Conservation (phyloP, 1,140 invertebrate genomes). For the Dryas iulia region DNA sequence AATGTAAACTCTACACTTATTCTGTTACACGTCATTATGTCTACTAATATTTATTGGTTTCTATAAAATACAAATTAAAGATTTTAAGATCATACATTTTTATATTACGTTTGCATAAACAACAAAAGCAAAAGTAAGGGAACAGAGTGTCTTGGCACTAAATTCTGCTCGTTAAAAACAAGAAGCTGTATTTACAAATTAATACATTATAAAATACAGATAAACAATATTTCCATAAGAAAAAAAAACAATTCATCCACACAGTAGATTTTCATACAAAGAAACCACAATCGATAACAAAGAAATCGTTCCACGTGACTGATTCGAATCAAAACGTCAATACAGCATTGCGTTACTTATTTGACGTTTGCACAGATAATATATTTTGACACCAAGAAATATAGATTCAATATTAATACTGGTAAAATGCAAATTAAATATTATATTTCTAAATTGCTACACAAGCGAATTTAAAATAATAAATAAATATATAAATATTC, state of each 20-base stretch:
- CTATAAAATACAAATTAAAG: too few relatives aligned
- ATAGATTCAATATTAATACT: background rate
- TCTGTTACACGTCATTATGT: too few relatives aligned
- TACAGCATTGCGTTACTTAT: constrained; percentile 33
- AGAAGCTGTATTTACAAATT: too few relatives aligned
- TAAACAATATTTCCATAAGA: background rate
- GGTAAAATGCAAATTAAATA: too few relatives aligned
- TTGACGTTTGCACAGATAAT: background rate
- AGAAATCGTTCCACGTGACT: constrained; percentile 33
- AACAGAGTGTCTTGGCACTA: too few relatives aligned
- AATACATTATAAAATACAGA: background rate
- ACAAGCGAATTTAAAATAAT: background rate
- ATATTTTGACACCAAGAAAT: background rate
- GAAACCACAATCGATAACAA: constrained; percentile 26
- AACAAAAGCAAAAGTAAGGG: too few relatives aligned
- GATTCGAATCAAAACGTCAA: constrained; percentile 42
- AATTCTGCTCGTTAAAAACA: too few relatives aligned
- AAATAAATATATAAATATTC: background rate
- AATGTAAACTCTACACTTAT: too few relatives aligned
- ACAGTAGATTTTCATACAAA: background rate
- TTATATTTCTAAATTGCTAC: background rate
- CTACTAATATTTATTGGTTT: too few relatives aligned
- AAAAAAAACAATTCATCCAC: background rate
- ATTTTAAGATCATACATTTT: too few relatives aligned
- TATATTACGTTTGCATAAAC: too few relatives aligned